Evolutionary conservation across 2,797 vertebrate genomes (phyloP).

Genomic region (Anolis apletophallus): DNA sequence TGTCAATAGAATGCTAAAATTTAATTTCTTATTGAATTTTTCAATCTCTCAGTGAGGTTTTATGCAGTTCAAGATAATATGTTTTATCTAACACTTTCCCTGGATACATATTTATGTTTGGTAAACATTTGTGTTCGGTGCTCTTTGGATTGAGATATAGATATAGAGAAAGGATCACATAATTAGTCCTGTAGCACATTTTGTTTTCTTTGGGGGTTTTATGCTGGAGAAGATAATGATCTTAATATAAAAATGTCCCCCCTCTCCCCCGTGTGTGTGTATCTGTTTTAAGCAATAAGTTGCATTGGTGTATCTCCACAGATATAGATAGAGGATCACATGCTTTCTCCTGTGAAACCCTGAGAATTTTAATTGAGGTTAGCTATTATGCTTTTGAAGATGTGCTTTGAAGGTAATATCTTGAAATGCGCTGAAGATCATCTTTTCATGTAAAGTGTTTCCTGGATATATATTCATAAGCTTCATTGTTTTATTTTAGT

Average conservation of each 20-base stretch:
- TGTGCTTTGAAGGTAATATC: not conserved
- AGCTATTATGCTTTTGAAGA: no score
- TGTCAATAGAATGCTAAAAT: not conserved
- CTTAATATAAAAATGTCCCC: no score
- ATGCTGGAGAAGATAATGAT: not conserved
- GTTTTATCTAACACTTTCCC: not conserved
- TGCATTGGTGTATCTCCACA: not conserved
- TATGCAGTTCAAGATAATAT: not conserved
- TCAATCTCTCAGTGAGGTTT: not conserved
- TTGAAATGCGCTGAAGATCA: no score
- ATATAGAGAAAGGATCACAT: not conserved
- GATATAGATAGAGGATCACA: not conserved
- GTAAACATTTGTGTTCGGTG: not conserved
- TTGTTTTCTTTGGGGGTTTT: not conserved
- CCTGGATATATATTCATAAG: not conserved
- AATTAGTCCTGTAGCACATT: constrained; percentile 57
- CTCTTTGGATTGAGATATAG: not conserved
- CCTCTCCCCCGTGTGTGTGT: no score
- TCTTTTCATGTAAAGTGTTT: no score
- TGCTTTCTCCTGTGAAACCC: no score
- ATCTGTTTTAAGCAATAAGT: constrained; percentile 2
- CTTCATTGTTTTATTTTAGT: not conserved
- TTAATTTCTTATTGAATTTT: not conserved
- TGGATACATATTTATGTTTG: not conserved
- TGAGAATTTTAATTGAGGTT: no score